A percentile compares a stretch with the other conserved stretches of the same genome.
These are phyloP conservation scores for Lycodopsis pacificus DNA, from an alignment of 2,797 vertebrate species.

Conservation along the genomic window DNA sequence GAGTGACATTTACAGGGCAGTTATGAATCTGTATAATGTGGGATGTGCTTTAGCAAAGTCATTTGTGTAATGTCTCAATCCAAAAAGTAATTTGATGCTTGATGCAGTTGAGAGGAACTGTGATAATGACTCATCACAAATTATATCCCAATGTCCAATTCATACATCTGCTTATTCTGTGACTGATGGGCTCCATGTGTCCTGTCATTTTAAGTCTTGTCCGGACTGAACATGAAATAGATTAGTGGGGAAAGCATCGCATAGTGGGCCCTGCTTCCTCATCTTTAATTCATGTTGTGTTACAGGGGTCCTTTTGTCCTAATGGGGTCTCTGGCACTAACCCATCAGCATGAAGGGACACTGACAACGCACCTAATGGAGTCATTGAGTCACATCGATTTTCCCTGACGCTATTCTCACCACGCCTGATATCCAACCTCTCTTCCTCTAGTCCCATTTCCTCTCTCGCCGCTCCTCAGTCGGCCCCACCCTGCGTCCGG, in stretches of 20 bases:
- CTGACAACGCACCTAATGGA: conserved; percentile 80
- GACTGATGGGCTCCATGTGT: conserved; percentile 30
- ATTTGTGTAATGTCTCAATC: neutral
- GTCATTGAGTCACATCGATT: conserved; percentile 83
- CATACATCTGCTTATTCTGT: conserved; percentile 1
- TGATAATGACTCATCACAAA: conserved; percentile 45
- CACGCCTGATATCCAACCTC: conserved; percentile 59
- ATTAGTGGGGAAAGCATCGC: conserved; percentile 62
- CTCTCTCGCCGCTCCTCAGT: conserved; percentile 33
- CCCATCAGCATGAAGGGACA: conserved; percentile 72
- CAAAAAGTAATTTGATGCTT: neutral
- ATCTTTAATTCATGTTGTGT: conserved; percentile 83
- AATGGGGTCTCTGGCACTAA: conserved; percentile 81
- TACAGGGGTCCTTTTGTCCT: conserved; percentile 68
- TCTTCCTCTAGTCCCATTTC: conserved; percentile 56
- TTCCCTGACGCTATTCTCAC: conserved; percentile 73
- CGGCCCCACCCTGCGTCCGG: conserved; percentile 64
- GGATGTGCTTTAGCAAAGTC: neutral
- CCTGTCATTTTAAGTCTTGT: conserved; percentile 29
- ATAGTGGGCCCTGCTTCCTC: conserved; percentile 56
- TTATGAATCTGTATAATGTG: neutral
- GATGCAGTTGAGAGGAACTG: too few species aligned
- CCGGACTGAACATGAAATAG: conserved; percentile 64
- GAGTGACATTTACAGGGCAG: conserved; percentile 14
- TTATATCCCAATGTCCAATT: conserved; percentile 2